Evolutionary conservation across 1,140 invertebrate species (phyloP).

Genomic region (Diabrotica undecimpunctata): DNA sequence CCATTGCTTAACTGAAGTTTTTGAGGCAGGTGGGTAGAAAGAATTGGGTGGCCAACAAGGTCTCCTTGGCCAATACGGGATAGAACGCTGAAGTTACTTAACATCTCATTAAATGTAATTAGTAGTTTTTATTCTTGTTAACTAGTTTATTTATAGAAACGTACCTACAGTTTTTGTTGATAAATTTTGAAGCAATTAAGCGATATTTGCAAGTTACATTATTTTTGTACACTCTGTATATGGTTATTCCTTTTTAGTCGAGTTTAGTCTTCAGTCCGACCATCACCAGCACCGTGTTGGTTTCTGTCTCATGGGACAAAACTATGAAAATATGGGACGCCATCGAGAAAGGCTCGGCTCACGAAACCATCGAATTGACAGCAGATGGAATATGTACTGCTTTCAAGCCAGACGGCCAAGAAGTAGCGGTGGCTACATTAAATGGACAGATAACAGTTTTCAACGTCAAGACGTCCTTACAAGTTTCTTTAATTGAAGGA

Average conservation of each 20-base stretch:
- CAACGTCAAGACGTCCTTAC: constrained; percentile 65
- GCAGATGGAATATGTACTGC: constrained; percentile 81
- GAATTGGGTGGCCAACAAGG: too few relatives aligned
- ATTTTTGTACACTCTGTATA: neutral
- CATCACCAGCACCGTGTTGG: constrained; percentile 68
- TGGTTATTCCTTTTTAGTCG: constrained; percentile 26
- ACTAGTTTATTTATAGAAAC: too few relatives aligned
- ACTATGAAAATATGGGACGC: constrained; percentile 90
- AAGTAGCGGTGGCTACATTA: constrained; percentile 87
- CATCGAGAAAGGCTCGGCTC: constrained; percentile 73
- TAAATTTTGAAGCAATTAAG: too few relatives aligned
- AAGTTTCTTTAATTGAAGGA: constrained; percentile 80
- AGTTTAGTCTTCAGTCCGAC: constrained; percentile 74
- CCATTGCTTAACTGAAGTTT: too few relatives aligned
- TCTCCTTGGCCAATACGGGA: too few relatives aligned
- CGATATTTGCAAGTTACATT: neutral
- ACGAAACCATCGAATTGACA: constrained; percentile 76
- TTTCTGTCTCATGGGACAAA: constrained; percentile 92
- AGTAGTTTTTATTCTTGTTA: too few relatives aligned
- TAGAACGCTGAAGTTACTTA: too few relatives aligned
- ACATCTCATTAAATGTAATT: too few relatives aligned
- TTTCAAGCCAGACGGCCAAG: constrained; percentile 84
- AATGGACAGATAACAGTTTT: constrained; percentile 88
- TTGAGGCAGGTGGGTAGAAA: too few relatives aligned
- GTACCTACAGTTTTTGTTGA: too few relatives aligned